phyloP scores from a whole-genome alignment of 2,888 invertebrate species.

The Leistus spinibarbis region DNA sequence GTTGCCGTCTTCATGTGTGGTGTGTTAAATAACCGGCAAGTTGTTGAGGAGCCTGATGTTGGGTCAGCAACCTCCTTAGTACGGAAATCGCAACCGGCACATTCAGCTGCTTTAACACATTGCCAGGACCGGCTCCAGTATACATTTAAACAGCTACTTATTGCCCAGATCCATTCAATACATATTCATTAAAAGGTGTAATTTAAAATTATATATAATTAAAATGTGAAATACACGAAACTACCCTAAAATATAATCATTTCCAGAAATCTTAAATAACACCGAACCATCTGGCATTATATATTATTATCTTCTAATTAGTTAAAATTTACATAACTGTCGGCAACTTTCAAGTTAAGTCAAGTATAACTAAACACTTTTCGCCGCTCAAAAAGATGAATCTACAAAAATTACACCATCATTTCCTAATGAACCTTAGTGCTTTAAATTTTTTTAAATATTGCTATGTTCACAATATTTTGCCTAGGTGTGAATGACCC shows the following conservation, averaged over 20 bases:
- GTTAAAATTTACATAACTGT: not conserved
- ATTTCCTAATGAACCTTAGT: not conserved
- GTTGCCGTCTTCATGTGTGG: too few relatives aligned
- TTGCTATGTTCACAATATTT: not conserved
- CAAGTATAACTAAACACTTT: constrained; percentile 1
- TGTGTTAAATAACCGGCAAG: constrained; percentile 9
- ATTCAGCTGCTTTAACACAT: constrained; percentile 13
- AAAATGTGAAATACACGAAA: too few relatives aligned
- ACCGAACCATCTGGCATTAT: too few relatives aligned
- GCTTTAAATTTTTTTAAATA: not conserved
- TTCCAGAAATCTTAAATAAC: too few relatives aligned
- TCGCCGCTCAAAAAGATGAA: not conserved
- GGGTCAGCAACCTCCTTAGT: constrained; percentile 33
- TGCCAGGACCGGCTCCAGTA: constrained; percentile 2
- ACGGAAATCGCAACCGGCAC: constrained; percentile 35
- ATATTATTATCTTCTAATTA: too few relatives aligned
- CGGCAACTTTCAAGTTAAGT: not conserved
- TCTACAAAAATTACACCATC: constrained; percentile 1
- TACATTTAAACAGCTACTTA: too few relatives aligned
- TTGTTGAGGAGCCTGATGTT: constrained; percentile 17
- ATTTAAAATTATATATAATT: too few relatives aligned
- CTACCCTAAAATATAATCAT: too few relatives aligned
- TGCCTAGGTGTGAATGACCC: constrained; percentile 5
- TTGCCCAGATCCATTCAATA: too few relatives aligned
- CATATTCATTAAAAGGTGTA: too few relatives aligned